Evolutionary conservation across 2,888 invertebrate species (phyloP), one percentile per base, ranked within the genome.

Genomic region (Bruchidius siliquastri): DNA sequence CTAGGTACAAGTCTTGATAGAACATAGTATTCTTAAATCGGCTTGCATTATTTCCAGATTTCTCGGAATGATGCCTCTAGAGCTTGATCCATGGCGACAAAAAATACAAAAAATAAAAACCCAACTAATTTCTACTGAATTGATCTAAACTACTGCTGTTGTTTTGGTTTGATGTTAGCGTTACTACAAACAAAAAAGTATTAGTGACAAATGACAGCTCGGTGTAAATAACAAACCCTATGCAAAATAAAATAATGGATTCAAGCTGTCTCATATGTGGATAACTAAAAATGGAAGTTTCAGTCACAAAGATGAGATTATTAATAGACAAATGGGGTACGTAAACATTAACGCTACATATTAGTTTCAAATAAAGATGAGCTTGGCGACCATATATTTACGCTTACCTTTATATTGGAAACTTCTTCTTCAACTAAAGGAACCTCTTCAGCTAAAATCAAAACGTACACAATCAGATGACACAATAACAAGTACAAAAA

Each of bases 371-470:
- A 68, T 72, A 70, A 32, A 70, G 71, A 67, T 21, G 70, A 69
- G 21, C 22, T 68, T 21, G 67, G 68, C 22, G 67, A 67, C 22
- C 49, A 67, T 26, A n/a, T 70, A 13, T 49, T n/a, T 49, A 49
- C 18, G 81, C 82, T 82, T 80, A 83, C 83, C 78, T 80, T 80
- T 68, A 83, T 76, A 79, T 80, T 79, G 66, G 82, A 80, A 75
- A 80, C 78, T 76, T 81, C 80, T 72, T 71, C 77, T 67, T 76
- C 77, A 72, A 78, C 77, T 73, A 77, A 78, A 71, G 79, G 77
- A 67, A 78, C 76, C 72, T 81, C 76, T 73, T 81, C 82, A 26
- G 78, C 81, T 82, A 76, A 68, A 80, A 81, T 74, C 72, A 72
- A 73, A 68, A 68, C 3, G 22, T 20, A 8, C 8, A 21, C 21